Evolutionary conservation across 2,797 vertebrate species (phyloP), one percentile per base, ranked within the genome.

Genomic region (Sternarchorhynchus goeldii): DNA sequence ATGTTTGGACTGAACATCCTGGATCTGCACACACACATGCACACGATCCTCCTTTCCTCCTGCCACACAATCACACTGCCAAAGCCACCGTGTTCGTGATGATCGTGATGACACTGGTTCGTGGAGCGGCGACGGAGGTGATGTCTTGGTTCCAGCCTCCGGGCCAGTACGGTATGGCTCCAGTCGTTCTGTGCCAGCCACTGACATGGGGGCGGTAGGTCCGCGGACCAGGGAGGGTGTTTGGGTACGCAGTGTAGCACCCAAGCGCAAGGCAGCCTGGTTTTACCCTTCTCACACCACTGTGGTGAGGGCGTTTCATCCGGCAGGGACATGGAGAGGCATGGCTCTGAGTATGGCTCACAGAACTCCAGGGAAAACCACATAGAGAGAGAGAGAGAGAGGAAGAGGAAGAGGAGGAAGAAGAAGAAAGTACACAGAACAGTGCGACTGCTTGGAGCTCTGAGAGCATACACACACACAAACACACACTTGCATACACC

Each of bases 171-270:
- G 0, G 55, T 1, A 20, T 29, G 18, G 66, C 72, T 55, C 66
- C 60, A 75, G 36, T 67, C 58, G 53, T 3, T 50, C 60, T 20
- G 5, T 10, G 62, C 8, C 4, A 5, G 55, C 62, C 2, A 41
- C 34, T 67, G 41, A 63, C 55, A 77, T 18, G 14, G 45, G 70
- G 50, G 21, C 17, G 63, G 59, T 69, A n/a, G 76, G 32, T 8
- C 59, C 41, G 65, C 71, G 68, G 16, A 41, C 12, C 14, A 45
- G 36, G 6, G 20, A 25, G 64, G 36, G 4, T 45, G 36, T 41
- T 12, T 66, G 39, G 39, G 64, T 66, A 45, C n/a, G 21, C 36
- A 21, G 8, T 2, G 20, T 12, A 14, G 20, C 0, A 20, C 39
- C 20, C 1, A 6, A 39, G 65, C 36, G 39, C 16, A 39, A 12